A percentile compares a stretch with the other conserved stretches of the same genome.
Conservation (phyloP, 2,797 vertebrate genomes). For the Falco columbarius region DNA sequence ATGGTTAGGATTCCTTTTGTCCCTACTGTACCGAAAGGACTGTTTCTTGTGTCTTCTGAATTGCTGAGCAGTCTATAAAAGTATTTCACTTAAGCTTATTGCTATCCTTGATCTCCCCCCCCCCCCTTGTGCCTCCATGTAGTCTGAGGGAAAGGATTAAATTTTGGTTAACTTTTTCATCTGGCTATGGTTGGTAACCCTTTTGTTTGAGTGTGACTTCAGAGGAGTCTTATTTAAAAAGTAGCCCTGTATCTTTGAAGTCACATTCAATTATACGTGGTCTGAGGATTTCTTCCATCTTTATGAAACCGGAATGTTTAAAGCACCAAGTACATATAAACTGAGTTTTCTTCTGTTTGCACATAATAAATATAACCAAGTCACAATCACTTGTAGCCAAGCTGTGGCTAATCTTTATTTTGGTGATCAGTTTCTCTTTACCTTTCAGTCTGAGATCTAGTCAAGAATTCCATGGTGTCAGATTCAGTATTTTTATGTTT, state of each 20-base stretch:
- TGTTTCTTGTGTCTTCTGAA: background rate
- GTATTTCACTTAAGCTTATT: background rate
- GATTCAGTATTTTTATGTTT: background rate
- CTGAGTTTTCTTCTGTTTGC: background rate
- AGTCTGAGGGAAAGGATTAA: background rate
- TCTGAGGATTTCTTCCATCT: background rate
- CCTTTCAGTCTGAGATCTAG: background rate
- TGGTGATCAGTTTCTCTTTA: background rate
- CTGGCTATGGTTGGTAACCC: background rate
- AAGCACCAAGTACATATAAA: background rate
- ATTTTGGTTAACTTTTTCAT: background rate
- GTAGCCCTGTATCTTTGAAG: background rate
- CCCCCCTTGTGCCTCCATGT: background rate
- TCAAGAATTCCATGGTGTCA: background rate
- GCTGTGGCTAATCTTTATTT: background rate
- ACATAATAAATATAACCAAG: background rate
- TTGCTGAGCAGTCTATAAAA: background rate
- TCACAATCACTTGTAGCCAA: background rate
- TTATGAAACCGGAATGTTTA: background rate
- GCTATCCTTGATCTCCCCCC: background rate
- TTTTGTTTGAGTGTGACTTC: background rate
- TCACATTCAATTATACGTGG: background rate
- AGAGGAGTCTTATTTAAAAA: background rate
- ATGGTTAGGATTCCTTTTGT: slow-evolving; percentile 9
- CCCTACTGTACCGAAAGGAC: background rate